Percentiles rank a stretch among this genome's conserved stretches.
Conservation (phyloP, 2,797 vertebrate genomes). For the Prunella strophiata region DNA sequence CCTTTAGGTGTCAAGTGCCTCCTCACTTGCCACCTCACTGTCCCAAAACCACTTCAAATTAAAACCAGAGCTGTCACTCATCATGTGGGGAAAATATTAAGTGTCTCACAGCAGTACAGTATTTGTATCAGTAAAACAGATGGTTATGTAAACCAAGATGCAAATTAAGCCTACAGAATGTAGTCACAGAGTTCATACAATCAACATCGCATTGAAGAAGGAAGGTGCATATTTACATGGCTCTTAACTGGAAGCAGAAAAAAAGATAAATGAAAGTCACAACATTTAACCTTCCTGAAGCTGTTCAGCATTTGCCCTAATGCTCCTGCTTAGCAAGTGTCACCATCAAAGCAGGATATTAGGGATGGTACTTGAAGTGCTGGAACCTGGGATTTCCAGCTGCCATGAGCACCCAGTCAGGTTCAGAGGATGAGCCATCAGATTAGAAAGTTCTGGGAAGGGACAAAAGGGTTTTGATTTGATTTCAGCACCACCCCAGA, state of each 20-base stretch:
- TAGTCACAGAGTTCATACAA: neutral
- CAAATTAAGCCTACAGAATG: neutral
- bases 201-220: neutral
- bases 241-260: neutral
- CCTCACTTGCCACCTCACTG: neutral
- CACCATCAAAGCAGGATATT: neutral
- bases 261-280: neutral
- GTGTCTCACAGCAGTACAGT: neutral
- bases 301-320: neutral
- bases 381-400: neutral
- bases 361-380: neutral
- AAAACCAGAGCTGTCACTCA: neutral
- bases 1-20: constrained; percentile 8
- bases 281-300: neutral
- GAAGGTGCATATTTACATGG: neutral
- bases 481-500: neutral
- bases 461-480: neutral
- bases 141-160: neutral
- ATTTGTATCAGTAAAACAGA: neutral
- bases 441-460: neutral
- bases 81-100: neutral
- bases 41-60: neutral
- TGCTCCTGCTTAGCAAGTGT: neutral
- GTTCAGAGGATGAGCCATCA: neutral
- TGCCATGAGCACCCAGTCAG: neutral